phyloP scores from a whole-genome alignment of 2,888 invertebrate species.

The Neoascia interrupta region DNA sequence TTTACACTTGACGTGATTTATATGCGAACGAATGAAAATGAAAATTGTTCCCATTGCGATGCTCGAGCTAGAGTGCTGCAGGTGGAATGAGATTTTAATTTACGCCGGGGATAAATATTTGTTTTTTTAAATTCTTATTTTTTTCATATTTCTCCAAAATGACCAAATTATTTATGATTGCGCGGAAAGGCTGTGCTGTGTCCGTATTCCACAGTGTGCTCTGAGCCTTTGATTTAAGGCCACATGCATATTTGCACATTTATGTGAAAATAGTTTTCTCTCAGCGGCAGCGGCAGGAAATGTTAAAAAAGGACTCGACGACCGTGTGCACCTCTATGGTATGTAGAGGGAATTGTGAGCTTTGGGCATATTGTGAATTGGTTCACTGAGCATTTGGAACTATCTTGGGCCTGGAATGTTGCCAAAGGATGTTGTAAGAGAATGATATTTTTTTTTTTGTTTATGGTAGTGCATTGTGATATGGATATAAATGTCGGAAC shows the following conservation, averaged over 20 bases:
- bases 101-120: conserved; percentile 37
- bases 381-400: conserved; percentile 62
- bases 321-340: not conserved
- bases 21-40: conserved; percentile 63
- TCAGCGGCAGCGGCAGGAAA: not conserved
- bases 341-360: conserved; percentile 13
- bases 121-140: conserved; percentile 38
- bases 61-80: conserved; percentile 35
- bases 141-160: conserved; percentile 35
- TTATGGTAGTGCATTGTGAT: conserved; percentile 17
- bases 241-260: conserved; percentile 39
- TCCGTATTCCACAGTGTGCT: conserved; percentile 2
- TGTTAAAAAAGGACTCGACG: too few species aligned
- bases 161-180: conserved; percentile 69
- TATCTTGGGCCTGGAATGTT: conserved; percentile 48
- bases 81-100: conserved; percentile 65
- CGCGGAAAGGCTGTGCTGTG: conserved; percentile 44
- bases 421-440: conserved; percentile 50
- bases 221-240: conserved; percentile 45
- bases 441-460: conserved; percentile 41
- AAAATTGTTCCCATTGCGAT: conserved; percentile 62
- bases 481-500: conserved; percentile 10
- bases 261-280: conserved; percentile 16
- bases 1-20: conserved; percentile 68
- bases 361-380: conserved; percentile 58